Conservation (phyloP, 2,888 invertebrate species). For the Cheilosia variabilis region DNA sequence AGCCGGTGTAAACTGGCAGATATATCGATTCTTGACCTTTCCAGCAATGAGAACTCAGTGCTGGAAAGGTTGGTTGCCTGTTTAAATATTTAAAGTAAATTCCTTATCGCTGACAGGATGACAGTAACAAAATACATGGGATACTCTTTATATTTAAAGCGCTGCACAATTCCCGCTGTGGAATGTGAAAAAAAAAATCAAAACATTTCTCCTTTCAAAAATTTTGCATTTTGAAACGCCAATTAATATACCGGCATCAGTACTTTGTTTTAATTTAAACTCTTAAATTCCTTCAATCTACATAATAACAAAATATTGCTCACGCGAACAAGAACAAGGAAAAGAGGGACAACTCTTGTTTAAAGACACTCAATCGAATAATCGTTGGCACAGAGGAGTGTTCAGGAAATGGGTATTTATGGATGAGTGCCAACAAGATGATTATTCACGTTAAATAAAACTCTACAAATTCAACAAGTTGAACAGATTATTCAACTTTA, state of each 20-base stretch:
- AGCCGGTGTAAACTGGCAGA: too few species aligned
- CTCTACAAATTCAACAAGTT: neutral
- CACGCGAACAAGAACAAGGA: neutral
- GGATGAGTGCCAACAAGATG: slow-evolving; percentile 31
- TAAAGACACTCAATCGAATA: slow-evolving; percentile 27
- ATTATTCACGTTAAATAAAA: slow-evolving; percentile 23
- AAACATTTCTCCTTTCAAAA: too few species aligned
- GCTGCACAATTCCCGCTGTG: too few species aligned
- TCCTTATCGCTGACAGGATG: too few species aligned
- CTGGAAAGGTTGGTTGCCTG: too few species aligned
- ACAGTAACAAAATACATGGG: too few species aligned
- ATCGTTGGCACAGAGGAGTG: slow-evolving; percentile 20
- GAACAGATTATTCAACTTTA: neutral
- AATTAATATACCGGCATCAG: neutral
- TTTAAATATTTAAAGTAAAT: too few species aligned
- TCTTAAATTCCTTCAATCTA: neutral
- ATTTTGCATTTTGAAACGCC: too few species aligned
- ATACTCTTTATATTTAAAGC: too few species aligned
- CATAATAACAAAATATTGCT: neutral
- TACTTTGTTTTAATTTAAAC: neutral
- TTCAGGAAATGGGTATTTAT: slow-evolving; percentile 19
- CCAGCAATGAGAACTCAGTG: too few species aligned
- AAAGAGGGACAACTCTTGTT: slow-evolving; percentile 16
- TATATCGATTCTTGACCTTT: too few species aligned
- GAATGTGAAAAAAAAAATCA: too few species aligned